Evolutionary conservation across 2,888 invertebrate genomes (phyloP), one percentile per base, ranked within the genome.

Genomic region (Folsomia candida): DNA sequence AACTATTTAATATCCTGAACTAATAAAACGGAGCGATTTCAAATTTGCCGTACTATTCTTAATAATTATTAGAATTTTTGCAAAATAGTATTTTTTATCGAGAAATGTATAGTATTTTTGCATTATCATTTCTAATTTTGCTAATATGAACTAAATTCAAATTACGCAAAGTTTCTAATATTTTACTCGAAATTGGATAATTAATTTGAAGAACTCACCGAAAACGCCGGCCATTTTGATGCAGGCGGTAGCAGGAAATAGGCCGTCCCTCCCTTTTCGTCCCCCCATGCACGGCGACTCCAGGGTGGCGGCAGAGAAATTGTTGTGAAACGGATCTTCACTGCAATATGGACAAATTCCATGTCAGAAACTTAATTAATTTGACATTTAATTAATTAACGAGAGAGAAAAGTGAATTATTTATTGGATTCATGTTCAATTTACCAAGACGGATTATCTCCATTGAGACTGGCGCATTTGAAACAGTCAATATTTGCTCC

Each of bases 231-330:
- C 91, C 76, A 98, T 90, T 86, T 98, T 98, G 81, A 98, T 92
- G 83, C 98, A 98, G 60, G 96, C 92, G 0, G 97, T 97, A 22
- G 97, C 97, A 0, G 97, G 98, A 85, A 97, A 98, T 11, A 94
- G 85, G 0, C 97, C 98, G 81, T 94, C 90, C 37, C 97, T 86
- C 0, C 92, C 93, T 84, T 96, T 97, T 78, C 96, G 86, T 0
- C 95, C 95, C 0, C 96, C 96, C 90, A 93, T 91, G 84, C 98
- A 98, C 1, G 95, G 94, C 1, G 92, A 89, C 84, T 95, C 92
- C 80, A 93, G 86, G 84, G 94, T 89, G 78, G 89, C 88, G 69
- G 89, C 85, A 1, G 93, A 92, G 81, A 90, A 92, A 84, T 94
- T 94, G 84, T 95, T 94, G 84, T 95, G 94, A 85, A 94, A 95